Percentiles rank a stretch among this genome's conserved stretches.
Evolutionary conservation across 1,140 invertebrate genomes (phyloP).

Genomic region (Trichomalopsis sarcophagae): DNA sequence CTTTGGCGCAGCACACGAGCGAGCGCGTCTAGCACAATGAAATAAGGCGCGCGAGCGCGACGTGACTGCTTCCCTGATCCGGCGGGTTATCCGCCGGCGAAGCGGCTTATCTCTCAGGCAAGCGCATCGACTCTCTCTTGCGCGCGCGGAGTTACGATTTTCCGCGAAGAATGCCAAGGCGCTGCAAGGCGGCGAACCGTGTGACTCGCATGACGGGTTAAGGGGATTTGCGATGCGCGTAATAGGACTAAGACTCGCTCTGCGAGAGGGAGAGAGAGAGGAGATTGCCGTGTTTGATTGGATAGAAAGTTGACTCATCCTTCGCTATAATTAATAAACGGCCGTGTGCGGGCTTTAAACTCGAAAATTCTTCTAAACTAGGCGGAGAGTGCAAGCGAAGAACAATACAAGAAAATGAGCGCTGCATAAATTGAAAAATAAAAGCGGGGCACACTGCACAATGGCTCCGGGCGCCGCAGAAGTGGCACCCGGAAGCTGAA

Average conservation of each 20-base stretch:
- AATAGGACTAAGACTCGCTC: not conserved
- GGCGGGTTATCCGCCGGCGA: slow-evolving; percentile 54
- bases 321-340: not conserved
- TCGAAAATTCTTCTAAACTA: not conserved
- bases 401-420: not conserved
- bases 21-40: slow-evolving; percentile 51
- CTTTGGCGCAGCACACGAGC: not conserved
- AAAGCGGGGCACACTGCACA: slow-evolving; percentile 4
- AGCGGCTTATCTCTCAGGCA: slow-evolving; percentile 58
- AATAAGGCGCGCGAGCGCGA: slow-evolving; percentile 62
- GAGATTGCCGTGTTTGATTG: not conserved
- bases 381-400: not conserved
- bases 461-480: slow-evolving; percentile 42
- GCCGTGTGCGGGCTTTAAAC: not conserved
- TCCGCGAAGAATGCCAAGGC: not conserved
- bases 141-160: not conserved
- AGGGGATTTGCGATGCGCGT: slow-evolving; percentile 3
- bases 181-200: not conserved
- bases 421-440: slow-evolving; percentile 24
- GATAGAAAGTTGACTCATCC: not conserved
- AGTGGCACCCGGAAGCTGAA: slow-evolving; percentile 49
- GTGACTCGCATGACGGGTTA: not conserved
- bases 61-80: slow-evolving; percentile 60
- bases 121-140: not conserved
- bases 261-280: not conserved